These are phyloP conservation scores for Apus apus DNA, from an alignment of 2,113 vertebrate genomes.

Conservation along the genomic window DNA sequence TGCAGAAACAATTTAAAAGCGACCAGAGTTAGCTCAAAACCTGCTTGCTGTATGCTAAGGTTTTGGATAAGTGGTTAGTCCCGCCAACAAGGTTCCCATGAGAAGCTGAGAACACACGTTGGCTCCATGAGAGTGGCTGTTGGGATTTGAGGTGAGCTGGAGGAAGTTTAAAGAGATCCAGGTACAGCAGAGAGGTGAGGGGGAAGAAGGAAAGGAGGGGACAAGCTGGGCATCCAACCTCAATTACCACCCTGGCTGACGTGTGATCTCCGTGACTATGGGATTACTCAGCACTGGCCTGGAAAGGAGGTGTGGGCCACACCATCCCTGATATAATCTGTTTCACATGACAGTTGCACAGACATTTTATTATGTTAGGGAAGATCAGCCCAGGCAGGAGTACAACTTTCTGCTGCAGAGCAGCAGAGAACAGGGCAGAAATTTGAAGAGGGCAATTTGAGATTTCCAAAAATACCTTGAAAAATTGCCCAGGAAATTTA, in stretches of 20 bases:
- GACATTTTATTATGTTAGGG: neutral
- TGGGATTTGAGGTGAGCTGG: slow-evolving; percentile 67
- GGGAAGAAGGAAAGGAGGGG: slow-evolving; percentile 50
- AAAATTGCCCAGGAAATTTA: neutral
- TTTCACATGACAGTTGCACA: slow-evolving; percentile 55
- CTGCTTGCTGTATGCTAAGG: neutral
- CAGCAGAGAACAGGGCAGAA: neutral
- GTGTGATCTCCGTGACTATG: slow-evolving; percentile 24
- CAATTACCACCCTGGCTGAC: slow-evolving; percentile 35
- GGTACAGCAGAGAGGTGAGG: neutral
- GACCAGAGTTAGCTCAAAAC: slow-evolving; percentile 25
- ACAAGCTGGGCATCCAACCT: slow-evolving; percentile 49
- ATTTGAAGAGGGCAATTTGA: neutral
- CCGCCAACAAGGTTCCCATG: slow-evolving; percentile 64
- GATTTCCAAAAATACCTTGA: neutral
- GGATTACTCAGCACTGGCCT: slow-evolving; percentile 54
- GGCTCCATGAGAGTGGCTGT: neutral
- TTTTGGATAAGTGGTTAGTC: slow-evolving; percentile 36
- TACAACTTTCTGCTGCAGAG: neutral
- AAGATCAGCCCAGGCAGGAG: neutral
- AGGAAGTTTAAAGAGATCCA: slow-evolving; percentile 65
- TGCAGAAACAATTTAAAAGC: slow-evolving; percentile 26
- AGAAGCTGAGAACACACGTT: slow-evolving; percentile 21
- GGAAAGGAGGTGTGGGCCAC: slow-evolving; percentile 56
- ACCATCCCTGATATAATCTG: slow-evolving; percentile 53